A percentile compares a stretch with the other conserved stretches of the same genome.
Evolutionary conservation across 2,797 vertebrate species (phyloP).

Genomic region (Hippopotamyrus pictus): DNA sequence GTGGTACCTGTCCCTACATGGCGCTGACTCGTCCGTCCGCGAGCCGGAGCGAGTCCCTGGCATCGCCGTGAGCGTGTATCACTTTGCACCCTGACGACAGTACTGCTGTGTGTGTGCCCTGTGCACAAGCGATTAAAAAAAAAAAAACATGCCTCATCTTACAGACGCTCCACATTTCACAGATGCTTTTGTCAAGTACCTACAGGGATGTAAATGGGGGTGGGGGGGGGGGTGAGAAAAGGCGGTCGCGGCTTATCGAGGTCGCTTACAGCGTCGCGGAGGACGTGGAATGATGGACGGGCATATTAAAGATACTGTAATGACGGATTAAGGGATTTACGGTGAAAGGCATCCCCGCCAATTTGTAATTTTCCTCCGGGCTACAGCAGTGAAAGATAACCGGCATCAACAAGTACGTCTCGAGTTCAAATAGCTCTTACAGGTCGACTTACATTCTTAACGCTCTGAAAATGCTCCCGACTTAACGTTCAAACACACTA

Average conservation of each 20-base stretch:
- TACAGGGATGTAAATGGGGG: not conserved
- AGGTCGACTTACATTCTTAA: conserved; percentile 5
- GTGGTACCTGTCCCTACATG: not conserved
- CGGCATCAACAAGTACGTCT: conserved; percentile 1
- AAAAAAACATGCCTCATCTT: not conserved
- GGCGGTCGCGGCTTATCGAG: not conserved
- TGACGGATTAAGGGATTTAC: conserved; percentile 10
- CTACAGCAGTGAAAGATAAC: not conserved
- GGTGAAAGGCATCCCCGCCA: not conserved
- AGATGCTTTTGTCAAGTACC: not conserved
- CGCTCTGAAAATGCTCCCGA: not conserved
- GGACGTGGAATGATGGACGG: not conserved
- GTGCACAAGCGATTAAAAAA: not conserved
- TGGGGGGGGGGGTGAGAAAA: not conserved
- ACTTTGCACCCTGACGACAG: not conserved
- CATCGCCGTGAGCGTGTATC: not conserved
- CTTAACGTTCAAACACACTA: not conserved
- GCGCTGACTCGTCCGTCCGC: not conserved
- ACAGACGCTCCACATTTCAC: not conserved
- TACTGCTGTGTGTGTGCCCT: not conserved
- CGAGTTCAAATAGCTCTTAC: not conserved
- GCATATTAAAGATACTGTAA: conserved; percentile 1
- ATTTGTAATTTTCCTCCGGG: not conserved
- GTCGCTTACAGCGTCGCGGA: not conserved
- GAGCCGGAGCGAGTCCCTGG: not conserved